Conservation (phyloP, 2,113 vertebrate genomes). For the Taurulus bubalis region DNA sequence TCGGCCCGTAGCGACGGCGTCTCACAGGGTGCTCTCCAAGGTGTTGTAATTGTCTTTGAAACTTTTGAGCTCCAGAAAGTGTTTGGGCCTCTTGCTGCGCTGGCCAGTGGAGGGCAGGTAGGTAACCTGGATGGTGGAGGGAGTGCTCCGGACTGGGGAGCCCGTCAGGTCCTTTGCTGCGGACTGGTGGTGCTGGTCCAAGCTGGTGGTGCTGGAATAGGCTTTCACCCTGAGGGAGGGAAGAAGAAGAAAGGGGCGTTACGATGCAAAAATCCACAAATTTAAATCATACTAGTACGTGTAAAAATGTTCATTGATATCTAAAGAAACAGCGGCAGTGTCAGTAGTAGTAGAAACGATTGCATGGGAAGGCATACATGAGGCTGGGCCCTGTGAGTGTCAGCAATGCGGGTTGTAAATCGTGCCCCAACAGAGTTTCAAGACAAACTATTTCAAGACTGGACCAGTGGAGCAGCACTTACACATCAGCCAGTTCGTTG, state of each 20-base stretch:
- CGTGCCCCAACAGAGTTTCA: neutral
- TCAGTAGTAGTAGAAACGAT: neutral
- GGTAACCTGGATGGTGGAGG: constrained; percentile 96
- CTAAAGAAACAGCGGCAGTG: neutral
- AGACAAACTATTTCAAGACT: constrained; percentile 24
- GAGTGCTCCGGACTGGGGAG: constrained; percentile 78
- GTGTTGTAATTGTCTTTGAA: constrained; percentile 99
- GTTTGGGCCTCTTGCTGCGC: constrained; percentile 97
- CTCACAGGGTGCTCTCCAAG: constrained; percentile 93
- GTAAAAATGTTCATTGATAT: neutral
- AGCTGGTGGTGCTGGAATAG: constrained; percentile 82
- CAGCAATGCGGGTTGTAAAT: neutral
- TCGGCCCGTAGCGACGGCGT: neutral
- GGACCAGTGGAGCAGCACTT: constrained; percentile 71
- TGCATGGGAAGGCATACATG: neutral
- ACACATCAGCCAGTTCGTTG: constrained; percentile 89
- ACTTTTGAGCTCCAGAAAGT: constrained; percentile 97
- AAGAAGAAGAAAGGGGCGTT: neutral
- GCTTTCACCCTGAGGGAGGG: constrained; percentile 76
- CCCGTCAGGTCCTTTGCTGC: constrained; percentile 94
- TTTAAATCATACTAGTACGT: neutral
- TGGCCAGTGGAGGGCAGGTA: constrained; percentile 95
- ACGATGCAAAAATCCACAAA: neutral
- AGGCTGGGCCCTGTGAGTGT: neutral
- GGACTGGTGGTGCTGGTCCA: constrained; percentile 92